phyloP scores from a whole-genome alignment of 92 coral and sea anemone species.

The Parazoanthus darwini region DNA sequence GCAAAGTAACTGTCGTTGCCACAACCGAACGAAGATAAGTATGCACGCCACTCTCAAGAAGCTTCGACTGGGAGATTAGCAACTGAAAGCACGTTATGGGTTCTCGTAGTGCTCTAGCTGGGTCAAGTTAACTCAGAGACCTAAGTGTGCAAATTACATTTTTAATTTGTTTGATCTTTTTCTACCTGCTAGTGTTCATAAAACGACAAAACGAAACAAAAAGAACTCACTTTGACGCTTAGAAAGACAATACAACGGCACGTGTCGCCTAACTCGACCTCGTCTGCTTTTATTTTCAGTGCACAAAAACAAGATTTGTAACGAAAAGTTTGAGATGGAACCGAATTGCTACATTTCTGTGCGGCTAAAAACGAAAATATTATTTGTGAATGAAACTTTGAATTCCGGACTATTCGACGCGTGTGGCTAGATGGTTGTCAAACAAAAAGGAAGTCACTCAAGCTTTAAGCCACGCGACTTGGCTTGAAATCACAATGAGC shows the following conservation, averaged over 20 bases:
- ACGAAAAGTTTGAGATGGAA: not conserved
- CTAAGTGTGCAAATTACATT: slow-evolving; percentile 4
- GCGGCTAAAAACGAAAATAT: not conserved
- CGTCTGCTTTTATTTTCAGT: not conserved
- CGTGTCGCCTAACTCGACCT: slow-evolving; percentile 23
- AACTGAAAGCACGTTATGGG: not conserved
- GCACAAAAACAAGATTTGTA: not conserved
- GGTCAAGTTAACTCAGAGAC: not conserved
- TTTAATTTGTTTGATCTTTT: slow-evolving; percentile 32
- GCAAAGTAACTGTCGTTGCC: slow-evolving; percentile 1
- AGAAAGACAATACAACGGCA: slow-evolving; percentile 25
- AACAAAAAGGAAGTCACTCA: slow-evolving; percentile 33
- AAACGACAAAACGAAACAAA: slow-evolving; percentile 22
- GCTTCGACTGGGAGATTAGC: slow-evolving; percentile 3
- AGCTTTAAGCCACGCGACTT: slow-evolving; percentile 46
- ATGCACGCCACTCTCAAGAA: not conserved
- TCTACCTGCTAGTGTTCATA: slow-evolving; percentile 38
- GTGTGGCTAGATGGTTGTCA: not conserved
- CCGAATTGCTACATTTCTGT: not conserved
- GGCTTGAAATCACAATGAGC: slow-evolving; percentile 24
- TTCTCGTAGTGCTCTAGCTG: not conserved
- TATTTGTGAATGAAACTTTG: not conserved
- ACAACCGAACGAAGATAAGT: not conserved
- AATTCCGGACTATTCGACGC: not conserved
- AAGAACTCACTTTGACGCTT: slow-evolving; percentile 9